These are phyloP conservation scores for Brachypteracias leptosomus DNA, from an alignment of 2,113 vertebrate species.

Conservation along the genomic window DNA sequence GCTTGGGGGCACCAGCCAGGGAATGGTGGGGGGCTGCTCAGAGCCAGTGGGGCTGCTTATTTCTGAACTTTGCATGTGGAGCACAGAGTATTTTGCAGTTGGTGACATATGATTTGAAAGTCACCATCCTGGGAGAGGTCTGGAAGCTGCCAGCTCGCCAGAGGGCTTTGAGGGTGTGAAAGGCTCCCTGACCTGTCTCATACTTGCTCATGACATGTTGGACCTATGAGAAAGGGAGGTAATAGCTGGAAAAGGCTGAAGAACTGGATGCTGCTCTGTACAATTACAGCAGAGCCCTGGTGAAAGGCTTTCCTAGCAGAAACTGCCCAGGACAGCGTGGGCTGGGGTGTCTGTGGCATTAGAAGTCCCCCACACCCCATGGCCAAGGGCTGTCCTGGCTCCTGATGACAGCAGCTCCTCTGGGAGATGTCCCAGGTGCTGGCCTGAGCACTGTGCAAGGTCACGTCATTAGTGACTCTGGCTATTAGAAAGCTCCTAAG, in stretches of 20 bases:
- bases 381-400: background rate
- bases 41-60: background rate
- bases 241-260: background rate
- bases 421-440: background rate
- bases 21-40: background rate
- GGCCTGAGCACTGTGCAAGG: background rate
- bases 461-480: background rate
- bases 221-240: background rate
- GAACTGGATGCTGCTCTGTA: background rate
- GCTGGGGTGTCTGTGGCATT: background rate
- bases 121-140: background rate
- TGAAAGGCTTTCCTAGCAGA: background rate
- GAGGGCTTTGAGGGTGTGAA: background rate
- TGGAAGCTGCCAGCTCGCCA: background rate
- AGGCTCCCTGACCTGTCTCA: background rate
- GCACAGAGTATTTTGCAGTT: background rate
- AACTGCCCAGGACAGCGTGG: rapidly evolving
- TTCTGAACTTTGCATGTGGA: background rate
- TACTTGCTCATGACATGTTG: rapidly evolving
- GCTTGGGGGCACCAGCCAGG: background rate
- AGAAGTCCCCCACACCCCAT: rapidly evolving
- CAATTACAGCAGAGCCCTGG: background rate
- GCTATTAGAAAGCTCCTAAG: background rate
- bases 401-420: background rate
- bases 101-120: background rate